Evolutionary conservation across 2,113 vertebrate genomes (phyloP), one percentile per base, ranked within the genome.

Genomic region (Clarias macrocephalus): DNA sequence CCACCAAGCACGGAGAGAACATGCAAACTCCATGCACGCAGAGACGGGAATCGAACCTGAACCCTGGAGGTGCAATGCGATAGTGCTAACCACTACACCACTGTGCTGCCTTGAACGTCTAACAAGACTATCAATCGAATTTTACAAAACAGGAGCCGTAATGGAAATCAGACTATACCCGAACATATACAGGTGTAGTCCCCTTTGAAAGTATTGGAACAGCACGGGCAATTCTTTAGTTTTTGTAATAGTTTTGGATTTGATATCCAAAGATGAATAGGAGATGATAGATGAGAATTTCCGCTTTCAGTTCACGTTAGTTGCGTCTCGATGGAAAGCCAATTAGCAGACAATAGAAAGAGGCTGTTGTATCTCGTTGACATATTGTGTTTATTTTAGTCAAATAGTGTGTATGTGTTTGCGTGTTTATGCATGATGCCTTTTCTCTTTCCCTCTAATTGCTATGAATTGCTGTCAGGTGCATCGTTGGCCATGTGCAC

Each of bases 391-490:
- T 82, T 62, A 63, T 82, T 48, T 82, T 42, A 62, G 80, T 63
- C 25, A 81, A 48, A n/a, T 25, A 8, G 52, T 79, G 18, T 80
- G 10, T 37, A 57, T 13, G 10, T 60, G 1, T 60, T 1, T 30
- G 60, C 28, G 81, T 52, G 81, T 66, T 82, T 68, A 83, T 83
- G 25, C 37, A 68, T 52, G 18, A 23, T 68, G 63, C 16, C 28
- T n/a, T 82, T 52, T 68, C 62, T 83, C 63, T 83, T 65, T 66
- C 81, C 16, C 37, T 21, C 81, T 83, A 83, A 83, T 30, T 83
- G 81, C 81, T 83, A 30, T 83, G 63, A 54, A 83, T 83, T 68
- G 63, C 25, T 83, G 63, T 83, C 81, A 83, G 63, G 81, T 83
- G 81, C 81, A 28, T 54, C 25, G 11, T 83, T 68, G 63, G 42